phyloP scores from a whole-genome alignment of 2,888 invertebrate species.

The Gnatocerus cornutus region DNA sequence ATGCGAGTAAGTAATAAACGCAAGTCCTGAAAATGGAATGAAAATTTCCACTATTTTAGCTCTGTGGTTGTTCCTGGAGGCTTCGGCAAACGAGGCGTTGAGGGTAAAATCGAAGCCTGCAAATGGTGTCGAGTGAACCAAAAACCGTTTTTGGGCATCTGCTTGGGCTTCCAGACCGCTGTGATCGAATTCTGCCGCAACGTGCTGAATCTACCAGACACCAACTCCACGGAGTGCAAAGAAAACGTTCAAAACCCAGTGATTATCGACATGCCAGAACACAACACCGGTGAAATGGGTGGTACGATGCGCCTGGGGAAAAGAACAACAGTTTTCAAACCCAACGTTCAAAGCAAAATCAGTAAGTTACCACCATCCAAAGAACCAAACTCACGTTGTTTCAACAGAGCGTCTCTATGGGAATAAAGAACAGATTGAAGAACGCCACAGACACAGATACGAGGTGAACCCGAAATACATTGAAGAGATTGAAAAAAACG shows the following conservation, averaged over 20 bases:
- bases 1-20: conserved; percentile 79
- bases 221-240: conserved; percentile 91
- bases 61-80: conserved; percentile 98
- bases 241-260: conserved; percentile 83
- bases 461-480: conserved; percentile 97
- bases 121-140: conserved; percentile 93
- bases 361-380: conserved; percentile 71
- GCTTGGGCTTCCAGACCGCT: conserved; percentile 97
- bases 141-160: conserved; percentile 96
- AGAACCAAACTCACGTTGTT: conserved; percentile 21
- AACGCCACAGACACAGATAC: conserved; percentile 97
- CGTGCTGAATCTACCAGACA: conserved; percentile 82
- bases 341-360: conserved; percentile 74
- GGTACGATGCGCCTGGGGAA: conserved; percentile 99
- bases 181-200: conserved; percentile 97
- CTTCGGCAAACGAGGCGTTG: conserved; percentile 95
- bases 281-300: conserved; percentile 93
- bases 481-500: conserved; percentile 82
- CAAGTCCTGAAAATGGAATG: neutral
- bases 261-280: conserved; percentile 99
- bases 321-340: conserved; percentile 87
- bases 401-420: conserved; percentile 83
- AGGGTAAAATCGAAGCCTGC: conserved; percentile 96
- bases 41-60: conserved; percentile 16
- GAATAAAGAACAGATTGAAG: conserved; percentile 85